Conservation (phyloP, 2,113 vertebrate genomes). For the Catharus minimus region DNA sequence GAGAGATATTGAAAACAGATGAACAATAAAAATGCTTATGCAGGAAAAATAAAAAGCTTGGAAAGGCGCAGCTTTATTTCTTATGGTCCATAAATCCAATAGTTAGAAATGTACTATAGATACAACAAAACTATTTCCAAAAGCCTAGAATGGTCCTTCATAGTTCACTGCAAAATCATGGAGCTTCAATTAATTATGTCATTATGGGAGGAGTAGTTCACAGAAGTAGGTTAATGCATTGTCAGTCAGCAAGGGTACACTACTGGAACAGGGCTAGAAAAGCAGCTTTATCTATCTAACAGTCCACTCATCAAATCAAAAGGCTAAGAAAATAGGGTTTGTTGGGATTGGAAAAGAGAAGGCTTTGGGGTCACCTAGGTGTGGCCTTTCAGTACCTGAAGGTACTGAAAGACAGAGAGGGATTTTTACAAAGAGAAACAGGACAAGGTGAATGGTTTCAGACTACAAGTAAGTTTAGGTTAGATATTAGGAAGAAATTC, state of each 20-base stretch:
- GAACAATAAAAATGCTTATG: conserved; percentile 53
- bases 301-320: neutral
- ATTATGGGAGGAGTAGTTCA: neutral
- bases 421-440: neutral
- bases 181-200: neutral
- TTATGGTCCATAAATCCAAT: conserved; percentile 15
- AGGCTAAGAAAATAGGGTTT: neutral
- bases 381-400: neutral
- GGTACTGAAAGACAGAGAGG: neutral
- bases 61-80: conserved; percentile 5
- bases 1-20: conserved; percentile 67
- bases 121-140: neutral
- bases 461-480: neutral
- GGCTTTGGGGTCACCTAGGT: neutral
- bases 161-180: neutral
- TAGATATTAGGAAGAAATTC: neutral
- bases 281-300: neutral
- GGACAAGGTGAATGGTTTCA: neutral
- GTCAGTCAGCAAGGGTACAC: neutral
- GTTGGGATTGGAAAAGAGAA: neutral
- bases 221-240: neutral
- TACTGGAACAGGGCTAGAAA: neutral
- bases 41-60: conserved; percentile 23
- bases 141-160: neutral
- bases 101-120: neutral